Base-by-base conservation (phyloP, 2,113 vertebrate genomes). In the Phycodurus eques region DNA sequence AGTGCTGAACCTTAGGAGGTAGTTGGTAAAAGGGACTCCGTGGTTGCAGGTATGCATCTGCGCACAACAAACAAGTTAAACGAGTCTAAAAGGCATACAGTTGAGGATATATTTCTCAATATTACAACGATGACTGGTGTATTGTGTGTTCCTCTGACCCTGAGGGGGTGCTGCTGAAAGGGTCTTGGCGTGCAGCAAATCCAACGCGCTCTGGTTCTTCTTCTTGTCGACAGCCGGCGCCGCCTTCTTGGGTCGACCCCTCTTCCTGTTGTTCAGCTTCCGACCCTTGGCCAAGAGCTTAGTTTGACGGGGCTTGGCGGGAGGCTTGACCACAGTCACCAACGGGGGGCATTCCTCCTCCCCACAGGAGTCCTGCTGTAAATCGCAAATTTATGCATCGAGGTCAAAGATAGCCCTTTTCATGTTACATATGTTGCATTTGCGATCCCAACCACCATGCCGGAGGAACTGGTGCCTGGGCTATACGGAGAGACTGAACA, bases 1-100 rank as follows among this genome's bases (percentile, higher is more conserved):
- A 96, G 90, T 96, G 94, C 86, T 96, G 96, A 84, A 95, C 94
- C 92, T 96, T 96, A 31, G 96, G 96, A 98, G 98, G 97, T 98
- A 99, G 96, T 93, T 97, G 97, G 90, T 96, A 98, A 88, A 94
- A 97, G 3, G 97, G 94, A 87, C 95, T 99, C 78, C 95, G 96
- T 94, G 98, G 94, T 92, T 96, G 94, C 92, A 94, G 93, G 93
- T 96, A 96, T 46, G 93, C 91, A 92, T 98, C 98, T 99, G 77
- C 1, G 6, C 13, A 82, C 54, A 66, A 70, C 8, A 67, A 60
- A 22, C 8, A n/a, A 10, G 9, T n/a, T 11, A 22, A 3, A 56
- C 8, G 43, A 12, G n/a, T 14, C 20, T 44, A 15, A 13, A 27
- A 64, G 22, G 12, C 35, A 39, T 35, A 49, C 59, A 39, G 5